phyloP scores from a whole-genome alignment of 1,140 invertebrate species.

The Frieseomelitta varia region DNA sequence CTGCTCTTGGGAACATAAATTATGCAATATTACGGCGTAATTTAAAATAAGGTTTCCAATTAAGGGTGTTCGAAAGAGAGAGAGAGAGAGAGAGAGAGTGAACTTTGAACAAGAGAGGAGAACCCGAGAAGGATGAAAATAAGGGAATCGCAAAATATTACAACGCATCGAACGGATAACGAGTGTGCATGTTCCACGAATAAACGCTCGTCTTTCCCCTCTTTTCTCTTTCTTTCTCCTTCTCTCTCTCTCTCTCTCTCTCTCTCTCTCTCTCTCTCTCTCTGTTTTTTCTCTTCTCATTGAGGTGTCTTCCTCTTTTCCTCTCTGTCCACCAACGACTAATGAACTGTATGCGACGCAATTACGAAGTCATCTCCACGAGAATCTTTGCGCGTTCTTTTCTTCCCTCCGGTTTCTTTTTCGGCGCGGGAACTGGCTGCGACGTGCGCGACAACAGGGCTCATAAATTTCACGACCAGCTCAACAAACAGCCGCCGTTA shows the following conservation, averaged over 20 bases:
- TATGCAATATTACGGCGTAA: slow-evolving; percentile 64
- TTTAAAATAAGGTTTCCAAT: slow-evolving; percentile 69
- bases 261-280: background rate
- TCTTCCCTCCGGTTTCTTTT: background rate
- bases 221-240: background rate
- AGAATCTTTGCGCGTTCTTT: slow-evolving; percentile 45
- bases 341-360: slow-evolving; percentile 62
- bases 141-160: slow-evolving; percentile 66
- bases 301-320: background rate
- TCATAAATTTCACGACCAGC: slow-evolving; percentile 58
- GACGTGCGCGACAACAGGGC: slow-evolving; percentile 26
- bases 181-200: slow-evolving; percentile 58
- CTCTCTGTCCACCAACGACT: slow-evolving; percentile 38
- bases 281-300: background rate
- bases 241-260: background rate
- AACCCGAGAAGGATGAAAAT: background rate
- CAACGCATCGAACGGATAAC: slow-evolving; percentile 64
- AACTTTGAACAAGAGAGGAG: background rate
- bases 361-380: slow-evolving; percentile 57
- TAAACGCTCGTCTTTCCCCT: slow-evolving; percentile 50
- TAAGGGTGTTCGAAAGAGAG: slow-evolving; percentile 49
- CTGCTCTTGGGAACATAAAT: slow-evolving; percentile 56
- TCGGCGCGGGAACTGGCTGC: background rate
- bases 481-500: slow-evolving; percentile 52
- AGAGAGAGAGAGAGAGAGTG: background rate